phyloP scores from a whole-genome alignment of 2,113 vertebrate genomes.

The Condylura cristata region DNA sequence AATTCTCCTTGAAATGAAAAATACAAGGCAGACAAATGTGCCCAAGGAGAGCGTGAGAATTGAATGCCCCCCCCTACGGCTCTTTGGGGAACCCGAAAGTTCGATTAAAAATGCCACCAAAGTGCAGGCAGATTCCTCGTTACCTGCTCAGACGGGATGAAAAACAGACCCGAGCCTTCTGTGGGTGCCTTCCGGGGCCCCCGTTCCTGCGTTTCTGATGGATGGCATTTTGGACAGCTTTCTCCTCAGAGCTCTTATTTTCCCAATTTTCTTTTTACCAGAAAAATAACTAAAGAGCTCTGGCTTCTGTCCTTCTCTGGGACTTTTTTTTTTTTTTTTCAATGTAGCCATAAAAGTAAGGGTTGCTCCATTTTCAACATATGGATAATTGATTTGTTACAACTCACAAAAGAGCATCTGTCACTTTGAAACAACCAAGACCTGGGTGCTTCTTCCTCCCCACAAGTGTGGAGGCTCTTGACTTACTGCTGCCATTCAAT shows the following conservation, averaged over 20 bases:
- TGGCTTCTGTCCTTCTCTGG: not conserved
- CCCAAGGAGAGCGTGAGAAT: not conserved
- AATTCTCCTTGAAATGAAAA: constrained; percentile 57
- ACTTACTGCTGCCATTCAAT: constrained; percentile 76
- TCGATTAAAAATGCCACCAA: not conserved
- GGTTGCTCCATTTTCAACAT: constrained; percentile 57
- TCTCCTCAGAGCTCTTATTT: constrained; percentile 54
- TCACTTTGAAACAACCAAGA: constrained; percentile 68
- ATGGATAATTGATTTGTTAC: constrained; percentile 77
- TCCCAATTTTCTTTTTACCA: constrained; percentile 54
- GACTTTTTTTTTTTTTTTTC: constrained; percentile 9
- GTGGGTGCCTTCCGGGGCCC: not conserved
- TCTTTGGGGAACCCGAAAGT: not conserved
- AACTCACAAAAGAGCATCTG: constrained; percentile 70
- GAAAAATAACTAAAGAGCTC: constrained; percentile 64
- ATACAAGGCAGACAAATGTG: constrained; percentile 50
- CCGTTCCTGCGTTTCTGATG: not conserved
- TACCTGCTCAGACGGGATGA: not conserved
- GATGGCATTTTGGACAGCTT: constrained; percentile 23
- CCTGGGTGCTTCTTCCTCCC: constrained; percentile 7
- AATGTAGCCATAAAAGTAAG: constrained; percentile 59
- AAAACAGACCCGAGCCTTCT: not conserved
- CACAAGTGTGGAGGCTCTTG: constrained; percentile 53
- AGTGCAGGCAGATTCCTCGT: not conserved
- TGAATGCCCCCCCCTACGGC: constrained; percentile 15